Percentiles rank a stretch among this genome's conserved stretches.
phyloP scores from a whole-genome alignment of 1,140 invertebrate species.

The Papilio machaon region DNA sequence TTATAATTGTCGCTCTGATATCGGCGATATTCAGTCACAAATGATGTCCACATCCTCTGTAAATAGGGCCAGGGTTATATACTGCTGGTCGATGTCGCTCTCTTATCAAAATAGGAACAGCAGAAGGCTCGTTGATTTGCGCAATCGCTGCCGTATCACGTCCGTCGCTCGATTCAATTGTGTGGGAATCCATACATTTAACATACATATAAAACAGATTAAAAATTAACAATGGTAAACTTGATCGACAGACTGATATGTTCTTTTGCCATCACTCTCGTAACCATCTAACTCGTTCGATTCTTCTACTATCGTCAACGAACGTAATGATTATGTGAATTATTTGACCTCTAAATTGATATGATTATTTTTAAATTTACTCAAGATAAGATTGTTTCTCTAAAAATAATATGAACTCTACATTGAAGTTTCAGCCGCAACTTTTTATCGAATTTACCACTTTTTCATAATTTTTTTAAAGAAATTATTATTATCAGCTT shows the following conservation, averaged over 20 bases:
- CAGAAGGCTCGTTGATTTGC: conserved; percentile 75
- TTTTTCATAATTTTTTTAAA: neutral
- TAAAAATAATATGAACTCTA: neutral
- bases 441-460: conserved; percentile 22
- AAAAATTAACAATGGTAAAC: neutral
- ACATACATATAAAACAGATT: conserved; percentile 34
- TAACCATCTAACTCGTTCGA: neutral
- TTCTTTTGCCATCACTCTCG: neutral
- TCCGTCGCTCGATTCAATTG: conserved; percentile 65
- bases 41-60: conserved; percentile 63
- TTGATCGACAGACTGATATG: neutral
- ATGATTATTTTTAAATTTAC: neutral
- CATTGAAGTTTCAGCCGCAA: neutral
- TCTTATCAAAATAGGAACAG: conserved; percentile 71
- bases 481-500: too few species aligned
- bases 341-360: neutral
- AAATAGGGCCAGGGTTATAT: conserved; percentile 76
- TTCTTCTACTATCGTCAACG: neutral
- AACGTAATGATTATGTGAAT: neutral
- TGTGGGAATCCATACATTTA: conserved; percentile 56
- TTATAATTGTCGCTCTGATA: conserved; percentile 35
- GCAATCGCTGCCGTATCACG: conserved; percentile 64
- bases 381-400: neutral
- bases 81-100: conserved; percentile 53
- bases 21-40: conserved; percentile 32